phyloP scores from a whole-genome alignment of 2,888 invertebrate species.

The Eulithis testata region DNA sequence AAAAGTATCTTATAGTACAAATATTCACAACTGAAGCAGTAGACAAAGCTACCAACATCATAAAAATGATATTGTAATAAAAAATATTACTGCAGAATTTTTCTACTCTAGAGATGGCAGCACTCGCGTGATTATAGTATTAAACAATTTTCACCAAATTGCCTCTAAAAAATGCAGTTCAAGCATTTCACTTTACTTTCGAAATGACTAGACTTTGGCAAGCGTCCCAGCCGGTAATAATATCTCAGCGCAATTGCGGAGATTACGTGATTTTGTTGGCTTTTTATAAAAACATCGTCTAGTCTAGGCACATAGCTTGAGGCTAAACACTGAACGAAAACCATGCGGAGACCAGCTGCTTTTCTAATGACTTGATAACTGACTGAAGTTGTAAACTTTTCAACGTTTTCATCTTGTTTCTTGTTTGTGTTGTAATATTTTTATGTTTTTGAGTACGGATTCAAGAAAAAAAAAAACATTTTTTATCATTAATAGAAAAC shows the following conservation, averaged over 20 bases:
- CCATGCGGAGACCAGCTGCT: not conserved
- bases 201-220: conserved; percentile 29
- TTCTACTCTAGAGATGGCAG: conserved; percentile 10
- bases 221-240: conserved; percentile 19
- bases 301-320: not conserved
- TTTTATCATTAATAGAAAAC: no score
- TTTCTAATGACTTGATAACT: no score
- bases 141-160: conserved; percentile 21
- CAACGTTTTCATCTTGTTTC: no score
- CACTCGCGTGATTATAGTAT: conserved; percentile 16
- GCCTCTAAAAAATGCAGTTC: conserved; percentile 25
- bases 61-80: not conserved
- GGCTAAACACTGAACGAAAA: not conserved
- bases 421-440: no score
- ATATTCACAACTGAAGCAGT: no score
- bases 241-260: conserved; percentile 16
- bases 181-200: conserved; percentile 21
- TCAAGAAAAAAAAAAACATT: no score
- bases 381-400: no score
- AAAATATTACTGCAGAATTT: conserved; percentile 8
- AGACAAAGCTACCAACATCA: no score
- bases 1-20: no score
- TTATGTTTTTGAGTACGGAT: no score
- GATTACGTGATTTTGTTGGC: conserved; percentile 19
- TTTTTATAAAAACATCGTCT: conserved; percentile 9